These are phyloP conservation scores for Penaeus chinensis DNA, from an alignment of 1,140 invertebrate genomes.

Conservation along the genomic window DNA sequence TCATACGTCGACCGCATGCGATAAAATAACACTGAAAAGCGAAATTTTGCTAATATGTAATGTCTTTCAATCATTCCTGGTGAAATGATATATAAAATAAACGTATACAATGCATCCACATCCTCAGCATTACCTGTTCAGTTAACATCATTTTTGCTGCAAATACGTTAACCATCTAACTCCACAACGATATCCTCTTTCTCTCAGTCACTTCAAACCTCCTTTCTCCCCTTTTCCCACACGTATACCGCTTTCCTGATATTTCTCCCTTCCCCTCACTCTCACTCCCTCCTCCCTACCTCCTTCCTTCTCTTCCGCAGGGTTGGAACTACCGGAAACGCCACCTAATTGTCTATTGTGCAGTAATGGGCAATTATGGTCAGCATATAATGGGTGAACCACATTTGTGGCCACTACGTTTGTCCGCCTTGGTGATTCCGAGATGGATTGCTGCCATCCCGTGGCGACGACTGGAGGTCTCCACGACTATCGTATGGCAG, in stretches of 20 bases:
- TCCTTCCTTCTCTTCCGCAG: conserved; percentile 7
- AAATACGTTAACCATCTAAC: no score
- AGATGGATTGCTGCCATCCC: conserved; percentile 15
- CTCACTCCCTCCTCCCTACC: conserved; percentile 1
- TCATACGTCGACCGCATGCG: no score
- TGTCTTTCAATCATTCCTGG: no score
- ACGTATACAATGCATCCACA: no score
- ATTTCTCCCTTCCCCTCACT: background rate
- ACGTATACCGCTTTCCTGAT: background rate
- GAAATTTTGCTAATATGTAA: no score
- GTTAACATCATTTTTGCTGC: no score
- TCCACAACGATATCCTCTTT: no score
- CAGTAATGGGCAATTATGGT: conserved; percentile 50
- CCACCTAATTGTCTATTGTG: conserved; percentile 50
- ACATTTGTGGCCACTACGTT: conserved; percentile 44
- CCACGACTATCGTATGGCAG: conserved; percentile 1
- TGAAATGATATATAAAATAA: no score
- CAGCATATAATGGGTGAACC: conserved; percentile 43
- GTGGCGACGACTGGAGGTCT: conserved; percentile 15
- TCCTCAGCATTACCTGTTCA: no score
- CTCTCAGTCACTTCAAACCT: no score
- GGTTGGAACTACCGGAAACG: conserved; percentile 35
- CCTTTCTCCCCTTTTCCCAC: conserved; percentile 10
- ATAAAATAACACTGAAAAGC: no score
- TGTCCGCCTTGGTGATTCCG: conserved; percentile 35